These are phyloP conservation scores for Tanypteryx hageni DNA, from an alignment of 2,888 invertebrate species.

Conservation along the genomic window DNA sequence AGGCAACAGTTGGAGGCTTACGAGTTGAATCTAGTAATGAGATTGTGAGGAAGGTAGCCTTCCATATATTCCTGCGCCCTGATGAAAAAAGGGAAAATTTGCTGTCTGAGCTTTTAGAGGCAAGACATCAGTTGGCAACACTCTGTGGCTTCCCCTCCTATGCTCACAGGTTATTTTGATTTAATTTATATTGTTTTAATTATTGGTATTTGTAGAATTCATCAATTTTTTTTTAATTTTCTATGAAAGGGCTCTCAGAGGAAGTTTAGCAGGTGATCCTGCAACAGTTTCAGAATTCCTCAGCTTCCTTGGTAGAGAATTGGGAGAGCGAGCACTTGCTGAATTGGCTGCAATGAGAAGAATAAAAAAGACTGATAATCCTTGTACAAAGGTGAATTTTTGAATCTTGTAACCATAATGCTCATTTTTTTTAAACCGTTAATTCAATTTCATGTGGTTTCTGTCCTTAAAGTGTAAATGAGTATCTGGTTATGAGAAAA, in stretches of 20 bases:
- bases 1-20: constrained; percentile 86
- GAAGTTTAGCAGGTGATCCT: constrained; percentile 90
- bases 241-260: constrained; percentile 85
- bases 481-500: no score
- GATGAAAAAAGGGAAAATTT: constrained; percentile 86
- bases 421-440: background rate
- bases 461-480: no score
- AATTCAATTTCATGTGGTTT: no score
- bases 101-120: constrained; percentile 83
- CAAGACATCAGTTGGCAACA: constrained; percentile 87
- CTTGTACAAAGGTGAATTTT: constrained; percentile 65
- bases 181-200: background rate
- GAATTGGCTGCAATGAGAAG: constrained; percentile 87
- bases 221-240: constrained; percentile 57
- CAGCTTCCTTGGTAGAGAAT: constrained; percentile 83
- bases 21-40: constrained; percentile 90
- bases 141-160: constrained; percentile 94
- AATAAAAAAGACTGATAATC: constrained; percentile 80
- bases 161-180: constrained; percentile 81
- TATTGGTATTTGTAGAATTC: no score
- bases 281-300: constrained; percentile 88
- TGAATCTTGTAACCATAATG: background rate
- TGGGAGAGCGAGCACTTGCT: constrained; percentile 82
- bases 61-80: constrained; percentile 89
- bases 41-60: constrained; percentile 90